Conservation (phyloP, 2,888 invertebrate species). For the Prosapia bicincta region DNA sequence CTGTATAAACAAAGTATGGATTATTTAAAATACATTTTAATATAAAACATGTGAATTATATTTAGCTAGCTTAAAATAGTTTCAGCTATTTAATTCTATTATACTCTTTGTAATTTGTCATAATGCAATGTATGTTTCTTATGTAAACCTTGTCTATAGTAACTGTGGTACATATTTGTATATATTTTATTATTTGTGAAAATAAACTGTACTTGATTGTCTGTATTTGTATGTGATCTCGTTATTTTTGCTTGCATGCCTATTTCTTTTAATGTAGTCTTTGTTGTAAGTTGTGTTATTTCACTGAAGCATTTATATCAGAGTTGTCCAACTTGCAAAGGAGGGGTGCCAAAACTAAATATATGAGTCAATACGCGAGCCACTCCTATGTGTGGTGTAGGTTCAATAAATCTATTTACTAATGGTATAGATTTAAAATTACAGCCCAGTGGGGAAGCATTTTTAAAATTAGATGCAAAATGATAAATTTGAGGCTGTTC, state of each 20-base stretch:
- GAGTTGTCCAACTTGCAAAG: no score
- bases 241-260: conserved; percentile 2
- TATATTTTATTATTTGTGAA: background rate
- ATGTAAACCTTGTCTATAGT: background rate
- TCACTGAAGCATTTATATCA: no score
- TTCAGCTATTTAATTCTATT: no score
- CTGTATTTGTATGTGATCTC: background rate
- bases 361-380: no score
- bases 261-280: background rate
- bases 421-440: no score
- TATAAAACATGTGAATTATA: background rate
- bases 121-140: background rate
- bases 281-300: background rate
- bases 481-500: no score
- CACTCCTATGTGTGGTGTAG: no score
- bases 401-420: no score
- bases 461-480: no score
- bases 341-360: no score
- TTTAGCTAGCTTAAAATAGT: background rate
- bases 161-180: background rate
- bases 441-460: no score
- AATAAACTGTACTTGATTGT: background rate
- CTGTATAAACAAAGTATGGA: background rate
- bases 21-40: background rate
- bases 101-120: background rate